phyloP scores from a whole-genome alignment of 2,888 invertebrate genomes.

The Cephus runcator region DNA sequence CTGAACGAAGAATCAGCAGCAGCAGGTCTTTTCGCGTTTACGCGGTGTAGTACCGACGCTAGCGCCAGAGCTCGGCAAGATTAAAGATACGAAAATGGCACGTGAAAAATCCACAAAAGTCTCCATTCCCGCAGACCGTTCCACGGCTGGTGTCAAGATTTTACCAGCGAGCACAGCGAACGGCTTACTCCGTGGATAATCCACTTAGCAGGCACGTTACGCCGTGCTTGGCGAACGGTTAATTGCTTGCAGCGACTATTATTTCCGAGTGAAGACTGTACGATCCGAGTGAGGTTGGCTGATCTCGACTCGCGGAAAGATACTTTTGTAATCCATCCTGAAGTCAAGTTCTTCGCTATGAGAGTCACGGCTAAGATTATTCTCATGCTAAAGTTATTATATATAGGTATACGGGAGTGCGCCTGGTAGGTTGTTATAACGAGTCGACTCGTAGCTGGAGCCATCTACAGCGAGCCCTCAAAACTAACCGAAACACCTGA shows the following conservation, averaged over 20 bases:
- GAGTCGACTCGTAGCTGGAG: background rate
- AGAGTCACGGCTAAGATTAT: background rate
- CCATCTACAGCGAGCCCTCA: too few relatives aligned
- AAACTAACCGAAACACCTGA: too few relatives aligned
- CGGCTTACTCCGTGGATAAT: constrained; percentile 2
- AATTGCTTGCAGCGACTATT: constrained; percentile 20
- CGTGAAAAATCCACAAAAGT: background rate
- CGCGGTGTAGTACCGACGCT: background rate
- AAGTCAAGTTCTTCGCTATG: background rate
- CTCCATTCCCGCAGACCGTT: background rate
- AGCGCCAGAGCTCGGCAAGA: background rate
- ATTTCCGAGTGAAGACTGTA: constrained; percentile 17
- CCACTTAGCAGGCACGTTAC: constrained; percentile 8
- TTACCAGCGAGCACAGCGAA: background rate
- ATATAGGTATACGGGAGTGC: constrained; percentile 27
- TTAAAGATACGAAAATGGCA: too few relatives aligned
- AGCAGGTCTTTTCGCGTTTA: background rate
- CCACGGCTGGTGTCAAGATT: background rate
- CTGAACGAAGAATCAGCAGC: background rate
- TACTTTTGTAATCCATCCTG: constrained; percentile 8
- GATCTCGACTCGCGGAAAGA: background rate
- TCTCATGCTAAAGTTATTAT: constrained; percentile 30
- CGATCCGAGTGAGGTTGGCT: background rate
- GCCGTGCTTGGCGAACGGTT: constrained; percentile 18
- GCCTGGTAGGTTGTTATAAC: constrained; percentile 22